Evolutionary conservation across 1,140 invertebrate genomes (phyloP).

Genomic region (Amyelois transitella): DNA sequence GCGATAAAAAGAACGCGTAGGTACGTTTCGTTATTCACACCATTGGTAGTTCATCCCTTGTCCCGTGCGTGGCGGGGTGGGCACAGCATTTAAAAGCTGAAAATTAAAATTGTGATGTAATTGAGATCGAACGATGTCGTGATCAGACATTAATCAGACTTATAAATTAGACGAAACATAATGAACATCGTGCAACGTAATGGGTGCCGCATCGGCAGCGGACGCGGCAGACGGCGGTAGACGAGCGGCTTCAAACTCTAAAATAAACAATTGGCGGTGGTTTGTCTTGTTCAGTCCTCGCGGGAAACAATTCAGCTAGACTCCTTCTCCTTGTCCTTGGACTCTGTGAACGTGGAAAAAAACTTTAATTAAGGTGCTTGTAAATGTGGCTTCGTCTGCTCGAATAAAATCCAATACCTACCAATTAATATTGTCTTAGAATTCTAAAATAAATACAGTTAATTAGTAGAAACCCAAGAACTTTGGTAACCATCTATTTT

Average conservation of each 20-base stretch:
- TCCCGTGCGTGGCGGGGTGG: not conserved
- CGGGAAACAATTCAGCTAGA: conserved; percentile 68
- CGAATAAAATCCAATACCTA: too few relatives aligned
- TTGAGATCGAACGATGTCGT: conserved; percentile 38
- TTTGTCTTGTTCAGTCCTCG: conserved; percentile 63
- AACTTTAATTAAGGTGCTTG: too few relatives aligned
- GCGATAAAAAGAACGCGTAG: too few relatives aligned
- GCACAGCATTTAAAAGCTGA: not conserved
- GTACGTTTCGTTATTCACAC: not conserved
- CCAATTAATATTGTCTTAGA: too few relatives aligned
- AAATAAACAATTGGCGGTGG: conserved; percentile 72
- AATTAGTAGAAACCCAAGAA: too few relatives aligned
- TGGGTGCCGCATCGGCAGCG: conserved; percentile 25
- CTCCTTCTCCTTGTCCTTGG: conserved; percentile 70
- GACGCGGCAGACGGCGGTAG: conserved; percentile 24
- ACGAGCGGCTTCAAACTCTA: conserved; percentile 58
- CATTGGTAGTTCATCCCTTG: not conserved
- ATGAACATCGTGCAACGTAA: conserved; percentile 55
- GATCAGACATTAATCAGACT: conserved; percentile 55
- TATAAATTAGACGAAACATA: conserved; percentile 34
- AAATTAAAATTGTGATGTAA: not conserved
- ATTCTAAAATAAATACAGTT: too few relatives aligned
- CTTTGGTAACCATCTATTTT: too few relatives aligned
- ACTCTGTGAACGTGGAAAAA: conserved; percentile 45
- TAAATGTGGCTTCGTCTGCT: too few relatives aligned